Base-by-base conservation (phyloP, 1,140 invertebrate genomes). In the Drosophila fuyamai region DNA sequence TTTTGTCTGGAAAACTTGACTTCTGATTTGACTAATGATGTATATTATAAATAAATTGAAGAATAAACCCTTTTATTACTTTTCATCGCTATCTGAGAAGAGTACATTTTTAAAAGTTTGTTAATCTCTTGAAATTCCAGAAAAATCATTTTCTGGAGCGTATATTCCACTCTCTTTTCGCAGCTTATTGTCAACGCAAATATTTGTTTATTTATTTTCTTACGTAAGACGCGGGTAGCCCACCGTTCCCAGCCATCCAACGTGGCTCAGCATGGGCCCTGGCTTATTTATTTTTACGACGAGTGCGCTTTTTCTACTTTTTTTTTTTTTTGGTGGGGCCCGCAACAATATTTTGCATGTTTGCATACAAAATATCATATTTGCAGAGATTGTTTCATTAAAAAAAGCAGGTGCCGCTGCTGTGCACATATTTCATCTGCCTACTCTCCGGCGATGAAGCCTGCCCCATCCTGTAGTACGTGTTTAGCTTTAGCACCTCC, bases 301-400 rank as follows among this genome's bases (percentile, higher is more conserved):
- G 79, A 79, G 79, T 68, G 61, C 73, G 63, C 71, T 68, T 75
- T 76, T 57, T 53, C 63, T 44, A 59, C 59, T 55, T 55, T 44
- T 35, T 53, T 54, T 36, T 29, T 44, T 53, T 50, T 40, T 38
- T 38, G 16, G 14, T 6, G 10, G 32, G 40, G 13, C 60, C 62
- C 40, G 46, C 43, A 60, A 70, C 68, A 80, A 84, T 88, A 89
- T 88, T 89, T 88, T 89, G 84, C 84, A 88, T 88, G 84, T 89
- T 88, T 88, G 84, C 84, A 88, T 88, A 88, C 84, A 88, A 89
- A 88, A 88, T 88, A 88, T 88, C 84, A 88, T 84, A 88, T 88
- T 88, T 88, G 84, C 80, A 70, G 84, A 88, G 84, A 88, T 88
- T 88, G 84, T 88, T 88, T 88, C 84, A 88, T 88, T 88, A 84